Evolutionary conservation across 2,113 vertebrate species (phyloP).

Genomic region (Rhabdomys dilectus): DNA sequence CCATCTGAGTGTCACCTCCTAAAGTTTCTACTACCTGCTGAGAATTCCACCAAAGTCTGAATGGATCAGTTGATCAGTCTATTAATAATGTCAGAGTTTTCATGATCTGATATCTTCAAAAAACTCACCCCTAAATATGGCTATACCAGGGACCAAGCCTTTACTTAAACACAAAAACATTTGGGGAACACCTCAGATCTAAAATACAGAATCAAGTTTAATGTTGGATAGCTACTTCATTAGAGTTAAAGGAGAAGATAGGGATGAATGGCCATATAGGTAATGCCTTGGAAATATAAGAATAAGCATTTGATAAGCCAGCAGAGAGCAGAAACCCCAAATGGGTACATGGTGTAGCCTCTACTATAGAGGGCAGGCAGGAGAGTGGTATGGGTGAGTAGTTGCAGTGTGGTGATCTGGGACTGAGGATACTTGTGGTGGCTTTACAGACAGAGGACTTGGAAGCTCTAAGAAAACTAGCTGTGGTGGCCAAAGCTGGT

Average conservation of each 20-base stretch:
- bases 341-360: neutral
- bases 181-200: neutral
- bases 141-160: neutral
- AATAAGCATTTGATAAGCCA: neutral
- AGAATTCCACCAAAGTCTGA: neutral
- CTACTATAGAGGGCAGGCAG: neutral
- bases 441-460: neutral
- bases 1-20: neutral
- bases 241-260: constrained; percentile 21
- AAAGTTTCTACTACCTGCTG: neutral
- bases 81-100: neutral
- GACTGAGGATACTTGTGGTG: no score
- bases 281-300: neutral
- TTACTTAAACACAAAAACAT: neutral
- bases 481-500: neutral
- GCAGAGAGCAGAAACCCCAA: neutral
- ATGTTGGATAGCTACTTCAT: constrained; percentile 15
- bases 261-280: neutral
- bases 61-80: neutral
- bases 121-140: neutral
- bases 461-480: neutral
- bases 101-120: neutral
- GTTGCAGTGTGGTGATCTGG: neutral
- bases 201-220: neutral
- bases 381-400: neutral